Conservation (phyloP, 2,113 vertebrate species). For the Callipepla californica region DNA sequence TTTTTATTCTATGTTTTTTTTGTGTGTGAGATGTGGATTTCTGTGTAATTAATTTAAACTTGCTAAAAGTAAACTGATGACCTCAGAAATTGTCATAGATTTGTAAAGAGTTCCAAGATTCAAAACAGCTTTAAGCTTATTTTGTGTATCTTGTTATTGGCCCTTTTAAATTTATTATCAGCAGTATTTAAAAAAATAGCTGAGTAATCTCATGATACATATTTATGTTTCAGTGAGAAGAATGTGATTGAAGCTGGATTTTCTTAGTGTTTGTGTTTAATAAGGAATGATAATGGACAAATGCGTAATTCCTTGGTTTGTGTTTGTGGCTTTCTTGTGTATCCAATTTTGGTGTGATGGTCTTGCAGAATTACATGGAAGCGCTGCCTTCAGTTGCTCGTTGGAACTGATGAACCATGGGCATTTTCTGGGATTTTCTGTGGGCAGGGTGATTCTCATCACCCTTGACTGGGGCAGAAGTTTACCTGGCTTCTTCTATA, state of each 20-base stretch:
- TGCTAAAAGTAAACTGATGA: background rate
- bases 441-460: background rate
- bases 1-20: background rate
- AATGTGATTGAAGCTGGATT: background rate
- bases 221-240: background rate
- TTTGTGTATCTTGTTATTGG: background rate
- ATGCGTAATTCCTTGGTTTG: fast-evolving
- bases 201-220: background rate
- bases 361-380: background rate
- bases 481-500: background rate
- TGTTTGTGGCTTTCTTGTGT: fast-evolving
- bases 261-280: background rate
- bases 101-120: background rate
- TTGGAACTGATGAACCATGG: background rate
- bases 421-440: background rate
- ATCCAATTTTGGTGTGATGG: background rate
- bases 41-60: background rate
- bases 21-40: background rate
- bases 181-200: background rate
- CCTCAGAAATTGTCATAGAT: background rate
- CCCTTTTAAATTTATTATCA: background rate
- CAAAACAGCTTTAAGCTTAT: background rate
- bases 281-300: background rate
- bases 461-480: background rate
- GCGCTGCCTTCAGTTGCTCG: background rate